phyloP scores from a whole-genome alignment of 2,797 vertebrate species.

The Nannoperca australis region DNA sequence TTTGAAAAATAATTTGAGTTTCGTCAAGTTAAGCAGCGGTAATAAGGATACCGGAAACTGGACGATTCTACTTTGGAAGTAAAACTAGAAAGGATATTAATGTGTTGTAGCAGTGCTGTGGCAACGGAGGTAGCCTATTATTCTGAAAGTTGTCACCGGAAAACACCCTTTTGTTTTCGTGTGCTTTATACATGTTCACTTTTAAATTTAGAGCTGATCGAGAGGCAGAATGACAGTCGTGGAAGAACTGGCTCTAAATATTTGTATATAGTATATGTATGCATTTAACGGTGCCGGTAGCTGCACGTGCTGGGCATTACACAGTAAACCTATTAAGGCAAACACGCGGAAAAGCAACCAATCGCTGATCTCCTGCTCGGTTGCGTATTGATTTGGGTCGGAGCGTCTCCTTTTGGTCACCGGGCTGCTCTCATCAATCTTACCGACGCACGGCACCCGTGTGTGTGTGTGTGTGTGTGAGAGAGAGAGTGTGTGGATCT shows the following conservation, averaged over 20 bases:
- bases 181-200: background rate
- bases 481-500: constrained; percentile 21
- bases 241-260: no score
- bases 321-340: background rate
- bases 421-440: constrained; percentile 51
- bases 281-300: no score
- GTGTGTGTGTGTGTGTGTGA: background rate
- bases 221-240: background rate
- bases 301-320: background rate
- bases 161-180: accelerated
- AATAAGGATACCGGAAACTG: background rate
- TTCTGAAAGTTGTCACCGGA: constrained; percentile 22
- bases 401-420: constrained; percentile 35
- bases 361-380: constrained; percentile 49
- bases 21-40: background rate
- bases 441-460: constrained; percentile 28
- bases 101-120: no score
- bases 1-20: background rate
- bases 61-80: background rate
- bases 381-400: constrained; percentile 46
- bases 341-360: constrained; percentile 48
- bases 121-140: background rate
- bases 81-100: background rate
- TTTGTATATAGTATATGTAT: no score
- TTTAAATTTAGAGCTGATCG: background rate